Evolutionary conservation across 1,140 invertebrate species (phyloP).

Genomic region (Diorhabda carinulata): DNA sequence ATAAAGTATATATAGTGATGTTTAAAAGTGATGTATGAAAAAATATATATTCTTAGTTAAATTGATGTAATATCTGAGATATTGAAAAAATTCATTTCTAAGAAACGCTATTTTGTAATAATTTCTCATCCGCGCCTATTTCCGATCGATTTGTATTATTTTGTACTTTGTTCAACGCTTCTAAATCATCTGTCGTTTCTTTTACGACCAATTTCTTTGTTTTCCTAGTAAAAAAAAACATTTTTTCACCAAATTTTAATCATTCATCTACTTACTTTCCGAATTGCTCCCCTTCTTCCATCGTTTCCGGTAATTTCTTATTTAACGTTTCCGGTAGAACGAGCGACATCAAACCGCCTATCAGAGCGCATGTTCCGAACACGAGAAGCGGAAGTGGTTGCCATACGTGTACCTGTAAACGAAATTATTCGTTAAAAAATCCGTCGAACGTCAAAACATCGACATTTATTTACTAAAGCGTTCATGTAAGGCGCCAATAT

Average conservation of each 20-base stretch:
- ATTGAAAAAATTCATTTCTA: background rate
- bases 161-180: too few relatives aligned
- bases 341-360: slow-evolving; percentile 63
- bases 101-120: background rate
- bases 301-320: slow-evolving; percentile 68
- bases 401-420: slow-evolving; percentile 55
- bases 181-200: too few relatives aligned
- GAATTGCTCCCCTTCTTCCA: slow-evolving; percentile 68
- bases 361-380: slow-evolving; percentile 62
- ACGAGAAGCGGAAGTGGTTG: slow-evolving; percentile 66
- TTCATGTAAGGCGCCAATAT: slow-evolving; percentile 72
- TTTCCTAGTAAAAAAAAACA: too few relatives aligned
- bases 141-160: background rate
- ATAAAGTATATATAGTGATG: too few relatives aligned
- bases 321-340: slow-evolving; percentile 74
- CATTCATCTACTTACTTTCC: slow-evolving; percentile 50
- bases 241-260: background rate
- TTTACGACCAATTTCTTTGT: too few relatives aligned
- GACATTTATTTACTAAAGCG: slow-evolving; percentile 51
- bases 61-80: too few relatives aligned
- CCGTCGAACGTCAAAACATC: background rate
- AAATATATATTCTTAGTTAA: too few relatives aligned
- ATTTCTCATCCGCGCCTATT: background rate
- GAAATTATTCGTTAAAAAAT: background rate
- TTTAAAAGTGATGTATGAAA: too few relatives aligned